A percentile compares a stretch with the other conserved stretches of the same genome.
These are phyloP conservation scores for Arctia plantaginis DNA, from an alignment of 2,888 invertebrate genomes.

Conservation along the genomic window DNA sequence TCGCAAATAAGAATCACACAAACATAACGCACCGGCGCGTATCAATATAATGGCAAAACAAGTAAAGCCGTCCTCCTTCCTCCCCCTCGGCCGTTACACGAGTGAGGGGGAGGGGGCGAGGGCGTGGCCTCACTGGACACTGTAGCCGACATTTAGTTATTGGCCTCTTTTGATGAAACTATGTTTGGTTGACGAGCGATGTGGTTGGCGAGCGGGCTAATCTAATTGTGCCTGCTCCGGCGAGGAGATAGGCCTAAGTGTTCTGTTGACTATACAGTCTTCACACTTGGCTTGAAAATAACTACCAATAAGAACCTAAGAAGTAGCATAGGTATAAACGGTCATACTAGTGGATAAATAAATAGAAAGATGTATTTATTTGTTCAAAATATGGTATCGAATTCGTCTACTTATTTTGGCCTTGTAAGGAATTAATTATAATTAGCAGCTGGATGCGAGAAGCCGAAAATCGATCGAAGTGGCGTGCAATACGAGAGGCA, in stretches of 20 bases:
- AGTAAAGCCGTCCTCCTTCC: slow-evolving; percentile 36
- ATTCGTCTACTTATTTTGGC: too few relatives aligned
- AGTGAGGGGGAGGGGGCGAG: slow-evolving; percentile 32
- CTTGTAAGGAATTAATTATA: too few relatives aligned
- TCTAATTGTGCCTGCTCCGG: slow-evolving; percentile 4
- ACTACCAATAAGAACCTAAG: background rate
- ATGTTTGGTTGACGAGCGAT: slow-evolving; percentile 4
- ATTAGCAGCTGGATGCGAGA: too few relatives aligned
- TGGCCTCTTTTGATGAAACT: slow-evolving; percentile 42
- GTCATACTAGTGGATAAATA: background rate
- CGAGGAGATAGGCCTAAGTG: background rate
- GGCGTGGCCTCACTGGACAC: slow-evolving; percentile 51
- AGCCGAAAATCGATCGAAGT: too few relatives aligned
- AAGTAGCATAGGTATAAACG: background rate
- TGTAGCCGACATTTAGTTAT: slow-evolving; percentile 58
- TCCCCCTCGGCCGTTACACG: slow-evolving; percentile 19
- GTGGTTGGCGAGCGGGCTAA: slow-evolving; percentile 17
- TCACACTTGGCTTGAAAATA: background rate
- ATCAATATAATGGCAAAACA: slow-evolving; percentile 54
- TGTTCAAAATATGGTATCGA: background rate
- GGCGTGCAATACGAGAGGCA: too few relatives aligned
- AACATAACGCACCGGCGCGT: slow-evolving; percentile 36
- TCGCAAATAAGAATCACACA: background rate
- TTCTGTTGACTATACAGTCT: background rate
- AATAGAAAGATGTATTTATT: background rate